Evolutionary conservation across 37 sponge, comb jelly and placozoan species (phyloP).

Genomic region (Crambe crambe): DNA sequence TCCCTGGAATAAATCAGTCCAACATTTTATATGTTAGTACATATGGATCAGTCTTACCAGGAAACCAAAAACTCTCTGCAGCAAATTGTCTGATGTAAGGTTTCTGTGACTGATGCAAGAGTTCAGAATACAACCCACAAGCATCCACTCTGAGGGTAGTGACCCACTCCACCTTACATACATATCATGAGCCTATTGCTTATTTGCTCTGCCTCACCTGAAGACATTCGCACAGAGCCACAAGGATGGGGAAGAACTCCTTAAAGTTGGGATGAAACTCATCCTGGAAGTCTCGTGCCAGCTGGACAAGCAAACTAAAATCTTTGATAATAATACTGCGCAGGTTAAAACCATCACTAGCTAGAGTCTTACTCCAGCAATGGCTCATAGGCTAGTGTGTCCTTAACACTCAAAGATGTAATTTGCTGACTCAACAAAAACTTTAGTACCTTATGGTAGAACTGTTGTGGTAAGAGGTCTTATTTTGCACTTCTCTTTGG

Average conservation of each 20-base stretch:
- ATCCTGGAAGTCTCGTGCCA: conserved; percentile 85
- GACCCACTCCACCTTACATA: no score
- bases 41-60: conserved; percentile 75
- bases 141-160: no score
- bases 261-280: conserved; percentile 87
- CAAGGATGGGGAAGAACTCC: conserved; percentile 68
- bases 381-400: conserved; percentile 60
- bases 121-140: conserved; percentile 67
- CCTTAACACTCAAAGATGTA: conserved; percentile 26
- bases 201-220: conserved; percentile 47
- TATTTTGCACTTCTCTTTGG: conserved; percentile 19
- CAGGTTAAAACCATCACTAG: background rate
- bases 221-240: conserved; percentile 48
- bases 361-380: conserved; percentile 60
- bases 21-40: no score
- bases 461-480: conserved; percentile 45
- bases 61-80: conserved; percentile 88
- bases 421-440: conserved; percentile 34
- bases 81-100: conserved; percentile 85
- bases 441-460: conserved; percentile 78
- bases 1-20: conserved; percentile 31
- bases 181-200: conserved; percentile 4
- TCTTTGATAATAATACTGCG: background rate
- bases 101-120: conserved; percentile 65
- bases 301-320: conserved; percentile 74